Evolutionary conservation across 2,888 invertebrate species (phyloP).

Genomic region (Melinaea marsaeus): DNA sequence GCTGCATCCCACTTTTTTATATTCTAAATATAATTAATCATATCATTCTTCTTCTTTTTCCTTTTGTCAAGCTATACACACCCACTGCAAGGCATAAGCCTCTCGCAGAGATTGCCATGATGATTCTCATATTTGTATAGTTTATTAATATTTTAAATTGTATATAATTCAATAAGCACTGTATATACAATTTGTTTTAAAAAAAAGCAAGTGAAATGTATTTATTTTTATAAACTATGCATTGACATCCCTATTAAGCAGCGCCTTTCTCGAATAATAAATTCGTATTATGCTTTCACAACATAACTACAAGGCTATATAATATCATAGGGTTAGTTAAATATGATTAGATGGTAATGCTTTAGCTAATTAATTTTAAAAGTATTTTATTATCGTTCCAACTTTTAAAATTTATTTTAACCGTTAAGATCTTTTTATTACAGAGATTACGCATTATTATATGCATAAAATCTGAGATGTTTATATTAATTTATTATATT

Average conservation of each 20-base stretch:
- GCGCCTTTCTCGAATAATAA: slow-evolving; percentile 38
- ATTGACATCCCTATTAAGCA: slow-evolving; percentile 30
- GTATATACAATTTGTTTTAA: background rate
- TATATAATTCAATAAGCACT: background rate
- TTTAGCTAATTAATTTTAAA: slow-evolving; percentile 10
- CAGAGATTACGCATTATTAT: too few species aligned
- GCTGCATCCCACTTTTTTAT: slow-evolving; percentile 1
- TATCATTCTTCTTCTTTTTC: background rate
- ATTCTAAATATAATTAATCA: background rate
- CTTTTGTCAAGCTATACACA: too few species aligned
- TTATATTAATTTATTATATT: too few species aligned
- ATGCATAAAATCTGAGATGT: too few species aligned
- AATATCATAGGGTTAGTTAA: slow-evolving; percentile 28
- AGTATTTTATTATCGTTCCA: slow-evolving; percentile 6
- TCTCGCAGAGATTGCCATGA: too few species aligned
- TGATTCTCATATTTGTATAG: too few species aligned
- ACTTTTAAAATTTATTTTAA: background rate
- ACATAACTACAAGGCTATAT: slow-evolving; percentile 35
- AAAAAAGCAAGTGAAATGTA: too few species aligned
- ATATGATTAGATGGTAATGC: slow-evolving; percentile 28
- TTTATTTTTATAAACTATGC: background rate
- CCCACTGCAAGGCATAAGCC: too few species aligned
- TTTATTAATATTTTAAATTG: too few species aligned
- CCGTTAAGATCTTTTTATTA: too few species aligned
- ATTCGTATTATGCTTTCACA: slow-evolving; percentile 37